Conservation (phyloP, 2,113 vertebrate species). For the Rhabdomys dilectus region DNA sequence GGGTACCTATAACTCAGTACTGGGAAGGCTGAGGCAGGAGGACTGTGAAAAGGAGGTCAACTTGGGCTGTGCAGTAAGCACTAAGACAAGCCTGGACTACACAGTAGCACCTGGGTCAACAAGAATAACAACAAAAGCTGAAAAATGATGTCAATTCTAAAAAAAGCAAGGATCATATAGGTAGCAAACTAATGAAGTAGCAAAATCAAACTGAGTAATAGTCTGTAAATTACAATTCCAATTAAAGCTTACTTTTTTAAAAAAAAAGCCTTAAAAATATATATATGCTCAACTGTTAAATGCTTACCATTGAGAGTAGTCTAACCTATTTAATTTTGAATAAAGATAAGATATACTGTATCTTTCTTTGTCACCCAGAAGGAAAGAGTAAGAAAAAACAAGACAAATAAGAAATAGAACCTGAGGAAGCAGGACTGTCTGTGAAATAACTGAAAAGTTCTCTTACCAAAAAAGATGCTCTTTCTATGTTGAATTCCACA, state of each 20-base stretch:
- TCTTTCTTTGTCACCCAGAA: not conserved
- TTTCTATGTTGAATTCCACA: not conserved
- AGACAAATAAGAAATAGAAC: not conserved
- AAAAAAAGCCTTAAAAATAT: not conserved
- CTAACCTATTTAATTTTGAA: not conserved
- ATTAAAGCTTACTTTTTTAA: not conserved
- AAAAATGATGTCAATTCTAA: not conserved
- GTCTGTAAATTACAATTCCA: not conserved
- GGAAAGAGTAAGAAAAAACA: not conserved
- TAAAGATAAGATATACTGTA: not conserved
- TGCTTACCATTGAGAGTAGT: not conserved
- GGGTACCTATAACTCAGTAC: not conserved
- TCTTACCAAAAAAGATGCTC: not conserved
- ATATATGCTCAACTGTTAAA: not conserved
- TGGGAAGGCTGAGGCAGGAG: not conserved
- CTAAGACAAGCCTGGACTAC: not conserved
- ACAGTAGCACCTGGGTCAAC: not conserved
- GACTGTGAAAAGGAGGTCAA: not conserved
- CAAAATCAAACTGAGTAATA: not conserved
- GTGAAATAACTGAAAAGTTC: not conserved
- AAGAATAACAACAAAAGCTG: not conserved
- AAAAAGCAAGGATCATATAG: not conserved
- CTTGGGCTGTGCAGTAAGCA: no score
- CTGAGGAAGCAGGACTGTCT: not conserved
- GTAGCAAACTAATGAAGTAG: not conserved